phyloP scores from a whole-genome alignment of 2,113 vertebrate species.

The Herpetotheres cachinnans region DNA sequence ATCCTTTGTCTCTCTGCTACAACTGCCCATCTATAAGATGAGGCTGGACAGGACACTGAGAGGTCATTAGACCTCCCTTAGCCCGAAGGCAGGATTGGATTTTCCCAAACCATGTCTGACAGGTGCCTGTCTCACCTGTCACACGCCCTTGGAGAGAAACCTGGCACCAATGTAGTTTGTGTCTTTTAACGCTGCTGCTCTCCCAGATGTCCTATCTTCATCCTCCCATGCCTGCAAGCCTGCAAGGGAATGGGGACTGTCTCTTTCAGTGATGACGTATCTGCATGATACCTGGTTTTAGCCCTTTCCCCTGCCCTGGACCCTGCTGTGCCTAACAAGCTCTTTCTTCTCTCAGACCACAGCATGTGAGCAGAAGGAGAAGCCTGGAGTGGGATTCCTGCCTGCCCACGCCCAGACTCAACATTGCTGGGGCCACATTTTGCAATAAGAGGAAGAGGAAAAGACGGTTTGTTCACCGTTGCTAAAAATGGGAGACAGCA shows the following conservation, averaged over 20 bases:
- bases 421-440: background rate
- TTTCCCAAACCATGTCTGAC: background rate
- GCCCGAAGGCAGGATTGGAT: background rate
- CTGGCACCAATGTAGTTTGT: fast-evolving
- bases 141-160: background rate
- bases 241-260: background rate
- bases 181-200: background rate
- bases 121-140: background rate
- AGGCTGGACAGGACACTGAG: background rate
- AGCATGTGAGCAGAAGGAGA: background rate
- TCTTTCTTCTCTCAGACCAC: background rate
- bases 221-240: background rate
- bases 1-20: background rate
- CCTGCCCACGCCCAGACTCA: background rate
- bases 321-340: background rate
- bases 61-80: background rate
- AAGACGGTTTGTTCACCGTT: background rate
- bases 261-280: fast-evolving
- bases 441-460: background rate
- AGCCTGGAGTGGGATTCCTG: background rate
- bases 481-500: constrained; percentile 33
- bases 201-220: background rate
- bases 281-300: background rate
- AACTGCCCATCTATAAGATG: background rate
- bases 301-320: background rate